Evolutionary conservation across 2,888 invertebrate genomes (phyloP), one percentile per base, ranked within the genome.

Genomic region (Scrobipalpa atriplicella): DNA sequence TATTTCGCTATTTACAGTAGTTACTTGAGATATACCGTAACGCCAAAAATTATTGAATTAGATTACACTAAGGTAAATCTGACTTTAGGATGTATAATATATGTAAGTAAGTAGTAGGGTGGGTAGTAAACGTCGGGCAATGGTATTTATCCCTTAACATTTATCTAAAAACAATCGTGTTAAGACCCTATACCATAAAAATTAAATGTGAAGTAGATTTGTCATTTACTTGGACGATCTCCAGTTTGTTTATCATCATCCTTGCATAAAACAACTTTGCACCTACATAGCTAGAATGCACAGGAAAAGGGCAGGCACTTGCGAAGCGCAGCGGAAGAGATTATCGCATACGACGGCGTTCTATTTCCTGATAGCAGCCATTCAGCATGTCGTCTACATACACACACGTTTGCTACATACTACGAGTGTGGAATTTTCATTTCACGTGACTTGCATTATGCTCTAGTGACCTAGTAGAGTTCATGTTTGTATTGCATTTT

Each of bases 321-420:
- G 18, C 52, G 16, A 52, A 52, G 52, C 19, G 52, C 16, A 9
- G 52, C 52, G 18, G 52, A 52, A 18, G 52, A 52, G 18, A 19
- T 52, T 52, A 52, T 16, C 52, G 29, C 29, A 29, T 29, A 29
- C 29, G 29, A 29, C 29, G 5, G 29, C 29, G 9, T 7, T 19
- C 52, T 52, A 19, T 52, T 19, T 52, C 52, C 10, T 6, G 10
- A 8, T 43, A 19, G 18, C 16, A 52, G 18, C 52, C 16, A 62
- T 62, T 62, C 47, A 62, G 2, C 11, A 54, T 10, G 29, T 56
- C 54, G 54, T 56, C 54, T 21, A 56, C 54, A 56, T 56, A 56
- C 29, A 56, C 11, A 19, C 13, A 47, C 47, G n/a, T 47, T n/a
- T 1, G 19, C 1, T 19, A 3, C 21, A 21, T 11, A 21, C 54